Percentiles rank a stretch among this genome's conserved stretches.
Evolutionary conservation across 2,888 invertebrate species (phyloP).

Genomic region (Dasysyrphus albostriatus): DNA sequence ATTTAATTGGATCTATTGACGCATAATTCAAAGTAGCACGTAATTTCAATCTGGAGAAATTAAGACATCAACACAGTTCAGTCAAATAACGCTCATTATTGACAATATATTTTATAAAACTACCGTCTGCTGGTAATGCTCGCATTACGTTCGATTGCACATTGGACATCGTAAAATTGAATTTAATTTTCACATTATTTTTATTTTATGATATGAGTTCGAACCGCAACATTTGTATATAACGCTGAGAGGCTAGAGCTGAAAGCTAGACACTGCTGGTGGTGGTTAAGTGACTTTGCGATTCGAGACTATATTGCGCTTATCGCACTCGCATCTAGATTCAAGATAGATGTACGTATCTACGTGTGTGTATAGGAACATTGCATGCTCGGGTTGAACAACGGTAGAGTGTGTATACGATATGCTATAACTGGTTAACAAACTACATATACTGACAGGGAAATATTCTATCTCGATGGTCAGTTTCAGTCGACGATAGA

Average conservation of each 20-base stretch:
- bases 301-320: conserved; percentile 27
- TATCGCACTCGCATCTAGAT: conserved; percentile 64
- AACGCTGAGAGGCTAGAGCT: neutral
- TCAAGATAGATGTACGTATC: conserved; percentile 51
- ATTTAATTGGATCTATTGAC: conserved; percentile 5
- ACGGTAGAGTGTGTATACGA: conserved; percentile 57
- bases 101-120: conserved; percentile 73
- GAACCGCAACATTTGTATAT: conserved; percentile 43
- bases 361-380: conserved; percentile 26
- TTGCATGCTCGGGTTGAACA: conserved; percentile 7
- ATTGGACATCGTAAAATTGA: conserved; percentile 73
- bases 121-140: conserved; percentile 67
- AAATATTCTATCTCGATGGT: conserved; percentile 72
- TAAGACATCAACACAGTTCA: conserved; percentile 71
- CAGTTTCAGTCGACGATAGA: conserved; percentile 62
- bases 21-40: conserved; percentile 60
- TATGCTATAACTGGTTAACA: conserved; percentile 57
- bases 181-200: conserved; percentile 76
- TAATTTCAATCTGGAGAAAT: conserved; percentile 58
- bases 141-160: conserved; percentile 71
- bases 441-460: conserved; percentile 58
- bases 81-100: conserved; percentile 70
- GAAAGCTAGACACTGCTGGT: neutral
- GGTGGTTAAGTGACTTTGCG: conserved; percentile 20
- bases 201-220: conserved; percentile 74